Conservation (phyloP, 2,797 vertebrate species). For the Leucoraja ocellata region DNA sequence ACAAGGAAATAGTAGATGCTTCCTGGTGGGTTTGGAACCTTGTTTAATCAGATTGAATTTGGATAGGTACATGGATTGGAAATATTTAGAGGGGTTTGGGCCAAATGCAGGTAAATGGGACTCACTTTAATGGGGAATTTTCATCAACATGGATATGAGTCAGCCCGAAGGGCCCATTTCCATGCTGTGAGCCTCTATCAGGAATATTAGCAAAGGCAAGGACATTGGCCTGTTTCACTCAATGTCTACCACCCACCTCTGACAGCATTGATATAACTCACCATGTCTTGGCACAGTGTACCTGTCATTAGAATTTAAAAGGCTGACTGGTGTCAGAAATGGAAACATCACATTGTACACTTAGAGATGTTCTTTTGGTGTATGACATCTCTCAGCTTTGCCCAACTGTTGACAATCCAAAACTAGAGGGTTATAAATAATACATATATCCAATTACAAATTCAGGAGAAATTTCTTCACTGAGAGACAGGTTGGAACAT, state of each 20-base stretch:
- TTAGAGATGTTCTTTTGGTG: neutral
- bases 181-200: neutral
- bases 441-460: neutral
- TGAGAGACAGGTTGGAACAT: neutral
- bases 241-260: neutral
- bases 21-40: neutral
- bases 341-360: neutral
- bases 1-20: neutral
- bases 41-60: neutral
- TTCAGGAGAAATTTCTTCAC: neutral
- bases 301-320: neutral
- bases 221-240: neutral
- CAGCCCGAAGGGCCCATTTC: no score
- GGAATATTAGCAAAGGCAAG: neutral
- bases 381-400: neutral
- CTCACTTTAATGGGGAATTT: no score
- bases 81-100: no score
- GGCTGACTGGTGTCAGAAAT: neutral
- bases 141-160: no score
- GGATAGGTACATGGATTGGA: no score
- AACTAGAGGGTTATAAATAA: neutral
- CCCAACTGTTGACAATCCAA: neutral
- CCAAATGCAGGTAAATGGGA: no score
- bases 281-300: neutral
- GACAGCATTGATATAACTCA: neutral